Base-by-base conservation (phyloP, 2,113 vertebrate species). In the Mobula hypostoma region DNA sequence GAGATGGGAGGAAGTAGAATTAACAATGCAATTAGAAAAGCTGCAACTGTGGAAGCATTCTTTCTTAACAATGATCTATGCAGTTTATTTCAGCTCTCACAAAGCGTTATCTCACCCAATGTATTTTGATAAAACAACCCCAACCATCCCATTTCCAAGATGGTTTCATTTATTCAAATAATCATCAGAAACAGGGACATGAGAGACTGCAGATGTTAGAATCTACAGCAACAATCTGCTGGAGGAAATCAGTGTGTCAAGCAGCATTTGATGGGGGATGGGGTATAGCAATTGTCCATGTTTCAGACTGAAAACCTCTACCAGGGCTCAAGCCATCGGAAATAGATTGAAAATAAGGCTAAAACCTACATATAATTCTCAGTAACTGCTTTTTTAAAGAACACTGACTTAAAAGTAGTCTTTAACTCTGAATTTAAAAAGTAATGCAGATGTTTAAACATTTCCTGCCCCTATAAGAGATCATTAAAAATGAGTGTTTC, bases 401-500 rank as follows among this genome's bases (percentile, higher is more conserved):
- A 29, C 15, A 36, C 87, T 90, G 87, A 68, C n/a, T 6, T 63
- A n/a, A 58, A 90, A n/a, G 15, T 17, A 11, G 61, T 68, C 87
- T 68, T 90, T 68, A 66, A 36, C 29, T 68, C n/a, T 19, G 29
- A 90, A 32, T 68, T 63, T 66, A 19, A 8, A 61, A 87, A 58
- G 40, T 87, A 74, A 21, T 24, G 72, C 72, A 21, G 21, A 87
- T 7, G 8, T 58, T 17, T 58, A 19, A 83, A 58, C 48, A 85
- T 87, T 87, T 61, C 21, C 56, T 63, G 56, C 58, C 27, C 83
- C 15, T 87, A 61, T 61, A 32, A 78, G 12, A 63, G 24, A 61
- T 87, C 21, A 61, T 87, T 87, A 61, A 87, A 61, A 2, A 21
- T 29, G 48, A 87, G 70, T 91, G 63, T 91, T 91, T 91, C 87